These are phyloP conservation scores for Acanthis flammea DNA, from an alignment of 2,797 vertebrate species.

Conservation along the genomic window DNA sequence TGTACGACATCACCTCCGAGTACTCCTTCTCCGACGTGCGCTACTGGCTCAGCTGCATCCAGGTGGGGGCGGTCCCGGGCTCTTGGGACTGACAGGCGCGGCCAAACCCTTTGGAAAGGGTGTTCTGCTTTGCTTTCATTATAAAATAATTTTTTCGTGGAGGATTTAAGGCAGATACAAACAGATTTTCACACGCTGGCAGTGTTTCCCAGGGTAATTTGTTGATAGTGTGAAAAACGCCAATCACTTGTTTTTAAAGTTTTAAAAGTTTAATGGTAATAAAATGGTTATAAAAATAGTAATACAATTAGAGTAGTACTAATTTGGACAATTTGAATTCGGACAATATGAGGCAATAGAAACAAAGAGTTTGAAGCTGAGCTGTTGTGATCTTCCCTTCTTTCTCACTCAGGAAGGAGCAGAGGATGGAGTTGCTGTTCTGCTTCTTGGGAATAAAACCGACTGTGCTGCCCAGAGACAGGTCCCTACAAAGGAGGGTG, in stretches of 20 bases:
- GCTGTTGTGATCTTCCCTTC: neutral
- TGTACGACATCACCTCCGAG: constrained; percentile 89
- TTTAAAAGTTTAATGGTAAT: no score
- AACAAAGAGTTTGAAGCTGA: no score
- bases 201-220: no score
- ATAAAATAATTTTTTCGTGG: neutral
- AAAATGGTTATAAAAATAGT: no score
- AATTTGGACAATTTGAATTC: no score
- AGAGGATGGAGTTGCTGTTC: constrained; percentile 70
- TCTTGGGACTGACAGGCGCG: neutral
- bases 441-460: constrained; percentile 92
- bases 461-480: constrained; percentile 76
- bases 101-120: neutral
- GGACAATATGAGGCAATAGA: no score
- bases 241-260: no score
- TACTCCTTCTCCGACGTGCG: constrained; percentile 81
- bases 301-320: no score
- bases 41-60: constrained; percentile 88
- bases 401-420: constrained; percentile 78
- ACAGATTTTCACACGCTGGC: no score
- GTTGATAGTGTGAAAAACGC: no score
- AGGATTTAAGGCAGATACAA: neutral
- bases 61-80: constrained; percentile 70
- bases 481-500: constrained; percentile 78
- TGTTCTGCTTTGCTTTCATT: neutral